Evolutionary conservation across 1,140 invertebrate genomes (phyloP), one percentile per base, ranked within the genome.

Genomic region (Philotrypesis tridentata): DNA sequence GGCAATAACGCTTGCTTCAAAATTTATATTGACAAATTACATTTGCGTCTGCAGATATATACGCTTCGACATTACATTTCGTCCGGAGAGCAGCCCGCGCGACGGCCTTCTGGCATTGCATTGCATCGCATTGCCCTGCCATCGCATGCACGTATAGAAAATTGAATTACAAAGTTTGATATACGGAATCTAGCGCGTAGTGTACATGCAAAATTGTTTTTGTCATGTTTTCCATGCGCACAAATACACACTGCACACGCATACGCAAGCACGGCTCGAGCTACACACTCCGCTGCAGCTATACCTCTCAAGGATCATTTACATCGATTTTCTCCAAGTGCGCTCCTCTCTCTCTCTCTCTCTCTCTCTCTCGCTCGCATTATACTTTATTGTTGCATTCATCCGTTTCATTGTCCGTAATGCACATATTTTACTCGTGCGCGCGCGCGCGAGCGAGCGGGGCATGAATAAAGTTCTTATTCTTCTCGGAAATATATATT

Each of bases 381-480:
- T 71, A 79, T 79, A 72, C 31, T 79, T 72, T 79, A 79, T 73
- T 79, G 68, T 72, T 79, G 55, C n/a, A 79, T 79, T 72, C 78
- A 72, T 71, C 68, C 37, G 70, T 63, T 79, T 79, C 78, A 72
- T 79, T 79, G 78, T 79, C 70, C 70, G 12, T 27, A 17, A 79
- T 72, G 55, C 68, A 63, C 78, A 79, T 79, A 79, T 79, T 79
- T 72, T 72, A 79, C 43, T 63, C 8, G 48, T 9, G 33, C n/a
- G n/a, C n/a, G n/a, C n/a, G n/a, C n/a, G n/a, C n/a, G n/a, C n/a
- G n/a, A n/a, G n/a, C n/a, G n/a, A n/a, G n/a, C n/a, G 48, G 48
- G 55, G 40, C 68, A 72, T 72, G 78, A 72, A 79, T 71, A 79
- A 72, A 72, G 48, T 63, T 63, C 55, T 79, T 70, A 71, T 79